Percentiles rank a stretch among this genome's conserved stretches.
Conservation (phyloP, 2,113 vertebrate species). For the Cisticola juncidis region DNA sequence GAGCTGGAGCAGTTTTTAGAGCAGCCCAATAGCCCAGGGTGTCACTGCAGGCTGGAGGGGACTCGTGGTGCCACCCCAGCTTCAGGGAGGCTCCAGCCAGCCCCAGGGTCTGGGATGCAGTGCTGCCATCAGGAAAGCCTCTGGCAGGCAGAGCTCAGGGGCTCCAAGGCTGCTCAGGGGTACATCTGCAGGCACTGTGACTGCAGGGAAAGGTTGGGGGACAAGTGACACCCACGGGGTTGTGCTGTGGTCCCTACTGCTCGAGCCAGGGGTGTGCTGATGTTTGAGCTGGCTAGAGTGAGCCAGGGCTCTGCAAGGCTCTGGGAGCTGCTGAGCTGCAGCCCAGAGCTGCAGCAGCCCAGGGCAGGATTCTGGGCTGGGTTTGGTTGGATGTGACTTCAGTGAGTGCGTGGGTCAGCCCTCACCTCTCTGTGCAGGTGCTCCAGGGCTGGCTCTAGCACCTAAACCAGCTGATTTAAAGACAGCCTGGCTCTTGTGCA, state of each 20-base stretch:
- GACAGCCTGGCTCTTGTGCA: neutral
- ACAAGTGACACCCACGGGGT: accelerated
- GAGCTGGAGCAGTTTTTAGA: neutral
- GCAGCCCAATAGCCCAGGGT: neutral
- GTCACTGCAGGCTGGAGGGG: neutral
- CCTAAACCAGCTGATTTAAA: neutral
- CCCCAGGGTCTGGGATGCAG: neutral
- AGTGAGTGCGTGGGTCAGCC: accelerated
- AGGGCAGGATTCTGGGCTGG: neutral
- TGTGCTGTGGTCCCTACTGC: accelerated
- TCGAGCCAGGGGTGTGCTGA: accelerated
- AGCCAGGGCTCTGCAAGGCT: neutral
- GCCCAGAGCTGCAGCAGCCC: neutral
- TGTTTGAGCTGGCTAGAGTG: neutral
- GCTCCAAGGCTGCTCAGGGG: neutral
- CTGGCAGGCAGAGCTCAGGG: neutral
- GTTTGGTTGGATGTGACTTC: neutral
- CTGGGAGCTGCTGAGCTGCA: neutral
- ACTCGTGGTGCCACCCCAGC: accelerated
- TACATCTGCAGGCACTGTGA: accelerated
- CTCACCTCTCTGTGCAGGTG: neutral
- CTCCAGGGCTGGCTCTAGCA: neutral
- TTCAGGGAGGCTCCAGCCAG: neutral
- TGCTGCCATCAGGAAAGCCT: neutral
- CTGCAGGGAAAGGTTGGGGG: neutral